Evolutionary conservation across 1,140 invertebrate species (phyloP).

Genomic region (Caenorhabditis elegans): WBcel235 BX284603.4:6834501-6835000

Average conservation of each 20-base stretch:
- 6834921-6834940: too few relatives aligned
- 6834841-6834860: too few relatives aligned
- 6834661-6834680: constrained; percentile 4
- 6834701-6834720: constrained; percentile 13
- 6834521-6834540: background rate
- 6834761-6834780: background rate
- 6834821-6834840: too few relatives aligned
- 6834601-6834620: background rate
- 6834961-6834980: too few relatives aligned
- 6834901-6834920: too few relatives aligned
- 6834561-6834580: background rate
- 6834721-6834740: too few relatives aligned
- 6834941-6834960: too few relatives aligned
- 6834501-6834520: background rate
- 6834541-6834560: background rate
- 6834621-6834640: background rate
- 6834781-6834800: background rate
- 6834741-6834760: background rate
- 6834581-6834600: constrained; percentile 9
- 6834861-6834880: too few relatives aligned
- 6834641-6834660: background rate
- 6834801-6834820: too few relatives aligned
- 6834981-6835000: too few relatives aligned
- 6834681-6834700: constrained; percentile 28
- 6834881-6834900: too few relatives aligned